Base-by-base conservation (phyloP, 2,113 vertebrate genomes). In the Oryzias melastigma region DNA sequence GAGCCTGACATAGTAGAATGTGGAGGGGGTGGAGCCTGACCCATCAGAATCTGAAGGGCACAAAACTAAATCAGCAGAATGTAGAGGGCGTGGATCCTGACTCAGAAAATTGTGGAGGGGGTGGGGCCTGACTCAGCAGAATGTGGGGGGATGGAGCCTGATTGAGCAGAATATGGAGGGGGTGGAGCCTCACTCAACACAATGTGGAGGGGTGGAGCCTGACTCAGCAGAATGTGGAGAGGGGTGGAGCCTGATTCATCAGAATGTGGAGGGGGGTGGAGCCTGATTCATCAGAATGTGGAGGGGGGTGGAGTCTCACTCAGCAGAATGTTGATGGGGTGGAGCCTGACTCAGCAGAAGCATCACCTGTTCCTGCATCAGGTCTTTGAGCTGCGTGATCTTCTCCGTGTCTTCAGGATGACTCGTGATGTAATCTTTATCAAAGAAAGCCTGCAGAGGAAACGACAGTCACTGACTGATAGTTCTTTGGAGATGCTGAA, bases 311-410 rank as follows among this genome's bases (percentile, higher is more conserved):
- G 15, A 43, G 12, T 15, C 14, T 14, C 5, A 46, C 44, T 6
- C 16, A 46, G 17, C 16, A n/a, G 8, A 46, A 46, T 27, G 25
- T 27, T 1, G 25, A 45, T 1, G 6, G 2, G 45, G 5, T 4
- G 44, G n/a, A 12, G 27, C 4, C 16, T 14, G 12, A 24, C 0
- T 22, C 22, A 22, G 22, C 22, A 22, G 0, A 2, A 3, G 27
- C 3, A 27, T 80, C 83, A 98, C 97, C 96, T 99, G 97, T 61
- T 98, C 97, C 82, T 97, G 97, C 97, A 99, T 99, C 73, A 99
- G 92, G 40, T 98, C 95, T 87, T 99, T 99, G 73, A 99, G 94
- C 85, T 97, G 95, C 0, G 93, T 91, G 84, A 99, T 99, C 90
- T 97, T 98, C 77, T 98, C 97, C 3, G 94, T 90, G 3, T 98